These are phyloP conservation scores for Bungarus multicinctus DNA, from an alignment of 2,113 vertebrate genomes.

Conservation along the genomic window DNA sequence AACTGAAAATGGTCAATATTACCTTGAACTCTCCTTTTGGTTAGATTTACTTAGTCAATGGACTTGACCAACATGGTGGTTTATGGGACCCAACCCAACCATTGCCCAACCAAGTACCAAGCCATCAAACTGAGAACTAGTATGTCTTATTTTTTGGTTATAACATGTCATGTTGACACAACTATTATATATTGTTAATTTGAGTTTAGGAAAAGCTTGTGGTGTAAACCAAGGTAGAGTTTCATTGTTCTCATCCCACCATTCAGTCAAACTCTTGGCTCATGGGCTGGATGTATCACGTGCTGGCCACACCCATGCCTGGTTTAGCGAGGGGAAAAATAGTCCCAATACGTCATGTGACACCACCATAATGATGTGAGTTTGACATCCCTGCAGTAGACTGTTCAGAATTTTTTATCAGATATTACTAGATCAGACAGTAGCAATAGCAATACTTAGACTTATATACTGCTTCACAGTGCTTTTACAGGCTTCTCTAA, in stretches of 20 bases:
- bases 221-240: background rate
- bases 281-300: too few species aligned
- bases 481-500: too few species aligned
- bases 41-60: background rate
- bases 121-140: background rate
- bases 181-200: too few species aligned
- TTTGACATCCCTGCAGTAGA: too few species aligned
- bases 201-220: background rate
- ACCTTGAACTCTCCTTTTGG: background rate
- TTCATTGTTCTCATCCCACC: background rate
- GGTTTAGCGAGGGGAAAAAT: too few species aligned
- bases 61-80: background rate
- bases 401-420: background rate
- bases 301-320: too few species aligned
- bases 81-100: background rate
- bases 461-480: too few species aligned
- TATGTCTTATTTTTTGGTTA: background rate
- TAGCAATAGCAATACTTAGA: too few species aligned
- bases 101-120: background rate
- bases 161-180: background rate
- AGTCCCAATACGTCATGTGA: too few species aligned
- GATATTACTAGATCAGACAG: background rate
- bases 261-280: background rate
- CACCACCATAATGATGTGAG: too few species aligned
- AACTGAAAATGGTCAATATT: background rate